Conservation (phyloP, 2,888 invertebrate genomes). For the Cheilosia impressa region DNA sequence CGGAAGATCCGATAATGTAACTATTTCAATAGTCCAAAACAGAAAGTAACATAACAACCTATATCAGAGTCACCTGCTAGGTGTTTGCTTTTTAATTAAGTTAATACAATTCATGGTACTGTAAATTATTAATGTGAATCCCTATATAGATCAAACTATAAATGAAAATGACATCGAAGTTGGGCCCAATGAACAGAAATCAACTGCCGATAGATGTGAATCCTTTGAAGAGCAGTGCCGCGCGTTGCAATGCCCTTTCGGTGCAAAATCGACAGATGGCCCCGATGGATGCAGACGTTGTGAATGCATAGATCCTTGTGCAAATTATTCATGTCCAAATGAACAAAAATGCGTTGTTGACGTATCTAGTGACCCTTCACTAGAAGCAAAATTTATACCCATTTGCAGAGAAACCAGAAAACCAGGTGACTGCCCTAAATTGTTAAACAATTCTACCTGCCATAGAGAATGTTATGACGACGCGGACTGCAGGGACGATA, state of each 20-base stretch:
- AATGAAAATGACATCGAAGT: constrained; percentile 6
- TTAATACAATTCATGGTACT: background rate
- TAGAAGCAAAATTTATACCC: constrained; percentile 79
- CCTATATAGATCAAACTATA: constrained; percentile 29
- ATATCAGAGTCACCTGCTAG: no score
- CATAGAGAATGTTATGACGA: constrained; percentile 90
- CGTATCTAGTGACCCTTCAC: constrained; percentile 79
- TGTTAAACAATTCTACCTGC: constrained; percentile 85
- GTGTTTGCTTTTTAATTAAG: no score
- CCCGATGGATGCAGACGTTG: constrained; percentile 89
- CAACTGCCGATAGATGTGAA: constrained; percentile 84
- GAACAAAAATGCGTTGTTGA: constrained; percentile 89
- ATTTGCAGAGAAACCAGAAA: constrained; percentile 85
- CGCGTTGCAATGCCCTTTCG: constrained; percentile 88
- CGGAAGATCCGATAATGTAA: no score
- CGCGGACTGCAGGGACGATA: constrained; percentile 90
- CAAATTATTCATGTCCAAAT: constrained; percentile 85
- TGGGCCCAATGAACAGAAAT: background rate
- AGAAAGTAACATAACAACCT: no score
- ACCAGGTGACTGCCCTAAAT: constrained; percentile 87
- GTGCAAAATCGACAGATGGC: constrained; percentile 86
- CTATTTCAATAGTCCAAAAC: no score
- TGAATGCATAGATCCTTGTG: constrained; percentile 90
- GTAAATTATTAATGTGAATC: background rate
- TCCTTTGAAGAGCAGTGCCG: constrained; percentile 86